Conservation (phyloP, 2,113 vertebrate species). For the Halichoerus grypus region DNA sequence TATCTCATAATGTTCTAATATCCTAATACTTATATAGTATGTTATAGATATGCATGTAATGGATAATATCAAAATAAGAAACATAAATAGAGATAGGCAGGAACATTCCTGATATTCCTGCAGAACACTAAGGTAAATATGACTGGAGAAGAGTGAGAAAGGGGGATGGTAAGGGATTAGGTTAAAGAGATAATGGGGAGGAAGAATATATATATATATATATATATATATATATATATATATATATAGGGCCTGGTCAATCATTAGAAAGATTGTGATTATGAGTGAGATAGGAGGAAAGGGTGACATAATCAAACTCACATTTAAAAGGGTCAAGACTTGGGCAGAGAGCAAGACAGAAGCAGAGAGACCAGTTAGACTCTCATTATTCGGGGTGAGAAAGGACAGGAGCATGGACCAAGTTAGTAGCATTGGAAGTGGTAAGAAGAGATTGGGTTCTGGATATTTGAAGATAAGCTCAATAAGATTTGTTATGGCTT, state of each 20-base stretch:
- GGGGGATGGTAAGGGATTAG: background rate
- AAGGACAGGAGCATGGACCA: background rate
- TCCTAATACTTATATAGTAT: background rate
- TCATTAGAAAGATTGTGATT: background rate
- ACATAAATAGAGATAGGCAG: background rate
- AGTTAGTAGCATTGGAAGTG: background rate
- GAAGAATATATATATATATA: background rate
- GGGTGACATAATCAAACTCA: background rate
- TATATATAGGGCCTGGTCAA: rapidly evolving
- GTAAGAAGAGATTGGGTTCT: background rate
- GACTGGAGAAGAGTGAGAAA: background rate
- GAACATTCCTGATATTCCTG: background rate
- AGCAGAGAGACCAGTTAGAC: background rate
- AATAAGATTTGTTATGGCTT: background rate
- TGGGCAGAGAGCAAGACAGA: background rate
- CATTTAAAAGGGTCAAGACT: background rate
- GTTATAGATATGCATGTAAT: background rate
- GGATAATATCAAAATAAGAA: background rate
- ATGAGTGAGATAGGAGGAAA: background rate
- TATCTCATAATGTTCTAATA: background rate
- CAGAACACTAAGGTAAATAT: background rate
- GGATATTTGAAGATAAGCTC: background rate
- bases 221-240: too few relatives aligned
- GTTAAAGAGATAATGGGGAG: background rate
- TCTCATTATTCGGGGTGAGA: background rate